phyloP scores from a whole-genome alignment of 2,888 invertebrate genomes.

The Agriotes lineatus region DNA sequence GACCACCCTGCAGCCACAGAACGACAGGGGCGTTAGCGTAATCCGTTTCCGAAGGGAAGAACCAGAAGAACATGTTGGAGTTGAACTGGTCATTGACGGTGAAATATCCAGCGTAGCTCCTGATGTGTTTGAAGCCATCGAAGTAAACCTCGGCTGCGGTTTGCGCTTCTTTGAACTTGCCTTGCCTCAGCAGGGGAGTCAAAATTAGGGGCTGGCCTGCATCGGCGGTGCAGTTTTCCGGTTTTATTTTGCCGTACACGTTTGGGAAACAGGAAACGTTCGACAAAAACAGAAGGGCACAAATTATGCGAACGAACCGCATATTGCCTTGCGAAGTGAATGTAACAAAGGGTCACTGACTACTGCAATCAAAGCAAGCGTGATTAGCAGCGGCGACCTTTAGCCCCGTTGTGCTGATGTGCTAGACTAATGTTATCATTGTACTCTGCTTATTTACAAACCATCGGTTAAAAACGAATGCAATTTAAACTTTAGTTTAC shows the following conservation, averaged over 20 bases:
- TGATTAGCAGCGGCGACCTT: too few species aligned
- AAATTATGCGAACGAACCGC: too few species aligned
- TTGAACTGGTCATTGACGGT: conserved; percentile 83
- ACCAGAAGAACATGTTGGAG: conserved; percentile 94
- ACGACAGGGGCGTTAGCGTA: conserved; percentile 76
- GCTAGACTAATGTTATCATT: too few species aligned
- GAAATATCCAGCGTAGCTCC: conserved; percentile 83
- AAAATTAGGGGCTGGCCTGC: conserved; percentile 77
- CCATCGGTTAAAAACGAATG: too few species aligned
- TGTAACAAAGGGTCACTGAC: too few species aligned
- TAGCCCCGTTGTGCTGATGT: too few species aligned
- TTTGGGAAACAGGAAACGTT: conserved; percentile 27
- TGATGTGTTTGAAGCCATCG: conserved; percentile 71
- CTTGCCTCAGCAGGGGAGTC: conserved; percentile 79
- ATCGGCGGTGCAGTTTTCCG: conserved; percentile 51
- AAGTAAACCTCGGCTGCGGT: conserved; percentile 70
- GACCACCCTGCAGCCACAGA: conserved; percentile 90
- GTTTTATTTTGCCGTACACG: conserved; percentile 49
- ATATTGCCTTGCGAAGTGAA: too few species aligned
- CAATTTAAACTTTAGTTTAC: too few species aligned
- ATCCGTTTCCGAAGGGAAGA: conserved; percentile 78
- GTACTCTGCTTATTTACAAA: too few species aligned
- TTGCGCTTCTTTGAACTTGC: conserved; percentile 75
- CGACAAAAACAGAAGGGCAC: too few species aligned
- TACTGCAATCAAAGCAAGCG: too few species aligned